A percentile compares a stretch with the other conserved stretches of the same genome.
Evolutionary conservation across 2,113 vertebrate genomes (phyloP).

Genomic region (Numida meleagris): DNA sequence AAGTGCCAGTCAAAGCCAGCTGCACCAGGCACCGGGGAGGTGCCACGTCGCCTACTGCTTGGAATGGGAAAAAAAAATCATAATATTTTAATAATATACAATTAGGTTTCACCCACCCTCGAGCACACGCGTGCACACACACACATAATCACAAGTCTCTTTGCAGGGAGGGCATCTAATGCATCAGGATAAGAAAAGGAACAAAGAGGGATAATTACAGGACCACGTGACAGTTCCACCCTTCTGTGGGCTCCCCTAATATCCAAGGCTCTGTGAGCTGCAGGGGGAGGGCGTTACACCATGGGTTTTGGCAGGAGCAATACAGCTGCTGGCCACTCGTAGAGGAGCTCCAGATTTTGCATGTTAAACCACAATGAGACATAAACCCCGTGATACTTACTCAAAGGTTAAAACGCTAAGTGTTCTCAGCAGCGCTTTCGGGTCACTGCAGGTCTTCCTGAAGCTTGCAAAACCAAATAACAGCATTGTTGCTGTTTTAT

Average conservation of each 20-base stretch:
- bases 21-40: constrained; percentile 44
- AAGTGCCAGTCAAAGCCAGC: constrained; percentile 67
- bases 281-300: background rate
- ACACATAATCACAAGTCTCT: constrained; percentile 10
- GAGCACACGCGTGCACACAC: background rate
- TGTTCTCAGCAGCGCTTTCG: rapidly evolving
- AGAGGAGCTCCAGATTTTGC: background rate
- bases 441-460: background rate
- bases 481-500: rapidly evolving
- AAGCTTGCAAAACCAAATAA: background rate
- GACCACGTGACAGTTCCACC: constrained; percentile 1
- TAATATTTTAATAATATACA: constrained; percentile 75
- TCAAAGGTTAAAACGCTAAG: background rate
- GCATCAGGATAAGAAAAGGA: background rate
- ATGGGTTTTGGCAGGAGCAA: background rate
- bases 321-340: background rate
- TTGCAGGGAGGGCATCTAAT: background rate
- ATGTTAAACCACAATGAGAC: background rate
- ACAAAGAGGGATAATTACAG: constrained; percentile 33
- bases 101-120: constrained; percentile 46
- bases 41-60: constrained; percentile 4
- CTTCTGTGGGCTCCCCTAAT: background rate
- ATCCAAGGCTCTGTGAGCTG: background rate
- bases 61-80: constrained; percentile 10
- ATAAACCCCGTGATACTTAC: rapidly evolving